Percentiles rank a stretch among this genome's conserved stretches.
These are phyloP conservation scores for Jordanella pulchra DNA, from an alignment of 2,797 vertebrate genomes.

Conservation along the genomic window DNA sequence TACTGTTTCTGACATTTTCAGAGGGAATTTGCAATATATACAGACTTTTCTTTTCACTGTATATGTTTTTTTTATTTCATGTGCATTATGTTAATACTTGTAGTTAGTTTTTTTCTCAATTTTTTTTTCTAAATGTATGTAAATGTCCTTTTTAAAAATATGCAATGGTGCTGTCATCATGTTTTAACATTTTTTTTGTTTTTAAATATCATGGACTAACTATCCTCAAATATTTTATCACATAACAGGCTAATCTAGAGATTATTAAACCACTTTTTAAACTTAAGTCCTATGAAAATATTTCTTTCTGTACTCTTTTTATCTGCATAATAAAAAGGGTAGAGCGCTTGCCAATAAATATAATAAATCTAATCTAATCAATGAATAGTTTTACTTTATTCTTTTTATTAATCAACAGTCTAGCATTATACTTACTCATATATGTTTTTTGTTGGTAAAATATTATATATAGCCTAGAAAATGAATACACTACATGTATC, in stretches of 20 bases:
- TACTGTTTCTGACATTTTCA: background rate
- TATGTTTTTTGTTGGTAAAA: background rate
- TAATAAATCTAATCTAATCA: background rate
- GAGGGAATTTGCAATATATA: background rate
- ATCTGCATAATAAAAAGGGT: background rate
- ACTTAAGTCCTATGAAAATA: background rate
- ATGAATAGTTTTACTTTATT: background rate
- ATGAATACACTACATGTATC: background rate
- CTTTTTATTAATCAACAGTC: background rate
- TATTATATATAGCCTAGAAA: too few species aligned
- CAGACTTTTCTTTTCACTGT: background rate
- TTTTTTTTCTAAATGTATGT: background rate
- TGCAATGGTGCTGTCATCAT: background rate
- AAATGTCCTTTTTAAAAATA: too few species aligned
- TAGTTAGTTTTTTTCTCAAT: background rate
- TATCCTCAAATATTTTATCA: background rate
- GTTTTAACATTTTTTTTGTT: background rate
- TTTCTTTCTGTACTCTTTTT: background rate
- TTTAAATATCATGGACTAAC: background rate
- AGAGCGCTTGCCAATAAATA: background rate
- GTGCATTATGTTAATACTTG: background rate
- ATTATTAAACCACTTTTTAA: background rate
- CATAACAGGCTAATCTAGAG: background rate
- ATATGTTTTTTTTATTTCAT: background rate
- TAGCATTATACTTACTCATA: background rate